Base-by-base conservation (phyloP, 2,797 vertebrate genomes). In the Distichodus sexfasciatus region DNA sequence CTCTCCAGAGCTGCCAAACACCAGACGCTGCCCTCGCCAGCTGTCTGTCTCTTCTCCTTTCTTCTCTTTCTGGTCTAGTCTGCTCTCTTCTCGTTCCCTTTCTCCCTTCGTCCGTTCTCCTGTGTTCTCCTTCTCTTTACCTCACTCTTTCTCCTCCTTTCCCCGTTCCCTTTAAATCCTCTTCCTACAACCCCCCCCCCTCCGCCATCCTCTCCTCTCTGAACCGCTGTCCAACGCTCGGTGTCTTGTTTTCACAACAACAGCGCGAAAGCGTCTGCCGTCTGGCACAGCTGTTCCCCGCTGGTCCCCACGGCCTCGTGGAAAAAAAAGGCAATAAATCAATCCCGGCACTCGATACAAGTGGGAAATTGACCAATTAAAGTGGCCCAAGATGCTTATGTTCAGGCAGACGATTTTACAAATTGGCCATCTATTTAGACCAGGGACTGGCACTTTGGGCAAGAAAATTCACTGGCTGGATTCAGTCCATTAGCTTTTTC, bases 281-380 rank as follows among this genome's bases (percentile, higher is more conserved):
- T 86, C 86, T 87, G 86, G 88, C 90, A 87, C 90, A 91, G 91
- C 90, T 92, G 91, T 90, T 91, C 83, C 72, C n/a, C 71, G 15
- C 74, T 9, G 74, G 86, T 91, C 90, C 91, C 91, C 69, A 85
- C 81, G 86, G 91, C 88, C 89, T 89, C 87, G 90, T 91, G n/a
- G n/a, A n/a, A 90, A 92, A 92, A 71, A 91, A 91, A 89, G 87
- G 90, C 89, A 92, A 92, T 93, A 92, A 92, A 93, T 93, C 91
- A 93, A 93, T 91, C 89, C 82, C 83, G 90, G 88, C 90, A 88
- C 90, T 91, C 90, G 89, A 92, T 91, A 91, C 91, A 92, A 83
- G 90, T 87, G 87, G 90, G 90, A 93, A 91, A 92, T 91, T 91
- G 90, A 92, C 91, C 91, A 93, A 93, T 93, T 93, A 92, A 89